Percentiles rank a stretch among this genome's conserved stretches.
These are phyloP conservation scores for Drosophila mauritiana DNA, from an alignment of 1,140 invertebrate species.

Conservation along the genomic window DNA sequence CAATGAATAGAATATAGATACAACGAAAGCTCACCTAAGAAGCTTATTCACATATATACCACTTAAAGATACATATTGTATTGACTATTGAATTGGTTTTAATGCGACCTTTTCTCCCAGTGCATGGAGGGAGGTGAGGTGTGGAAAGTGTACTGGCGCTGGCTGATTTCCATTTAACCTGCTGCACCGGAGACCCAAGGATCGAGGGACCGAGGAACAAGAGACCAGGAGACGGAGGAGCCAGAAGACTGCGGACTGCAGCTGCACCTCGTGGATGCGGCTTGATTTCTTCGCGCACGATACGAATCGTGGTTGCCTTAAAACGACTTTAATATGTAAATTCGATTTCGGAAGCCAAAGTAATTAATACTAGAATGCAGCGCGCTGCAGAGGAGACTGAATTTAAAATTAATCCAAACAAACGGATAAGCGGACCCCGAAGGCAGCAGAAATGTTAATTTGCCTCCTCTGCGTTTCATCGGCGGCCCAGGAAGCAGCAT, in stretches of 20 bases:
- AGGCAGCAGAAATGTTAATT: constrained; percentile 81
- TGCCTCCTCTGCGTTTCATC: constrained; percentile 43
- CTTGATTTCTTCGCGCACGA: constrained; percentile 72
- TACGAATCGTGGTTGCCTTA: constrained; percentile 75
- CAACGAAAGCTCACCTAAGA: too few species aligned
- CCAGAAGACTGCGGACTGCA: constrained; percentile 25
- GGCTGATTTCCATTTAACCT: constrained; percentile 82
- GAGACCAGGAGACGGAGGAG: too few species aligned
- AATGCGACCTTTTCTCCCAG: not conserved
- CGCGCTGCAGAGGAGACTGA: constrained; percentile 59
- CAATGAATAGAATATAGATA: too few species aligned
- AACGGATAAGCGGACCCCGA: constrained; percentile 73
- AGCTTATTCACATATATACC: too few species aligned
- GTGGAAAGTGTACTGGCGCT: constrained; percentile 39
- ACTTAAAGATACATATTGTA: too few species aligned
- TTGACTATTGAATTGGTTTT: too few species aligned
- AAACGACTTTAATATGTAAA: constrained; percentile 84
- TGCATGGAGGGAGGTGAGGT: constrained; percentile 18
- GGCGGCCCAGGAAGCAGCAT: constrained; percentile 61
- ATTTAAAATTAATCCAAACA: constrained; percentile 84
- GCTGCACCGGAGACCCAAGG: constrained; percentile 59
- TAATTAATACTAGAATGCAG: constrained; percentile 84
- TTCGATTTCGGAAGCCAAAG: constrained; percentile 84
- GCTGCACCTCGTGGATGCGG: constrained; percentile 61
- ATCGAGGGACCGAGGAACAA: constrained; percentile 14